Evolutionary conservation across 2,888 invertebrate species (phyloP).

Genomic region (Andrena minutula): DNA sequence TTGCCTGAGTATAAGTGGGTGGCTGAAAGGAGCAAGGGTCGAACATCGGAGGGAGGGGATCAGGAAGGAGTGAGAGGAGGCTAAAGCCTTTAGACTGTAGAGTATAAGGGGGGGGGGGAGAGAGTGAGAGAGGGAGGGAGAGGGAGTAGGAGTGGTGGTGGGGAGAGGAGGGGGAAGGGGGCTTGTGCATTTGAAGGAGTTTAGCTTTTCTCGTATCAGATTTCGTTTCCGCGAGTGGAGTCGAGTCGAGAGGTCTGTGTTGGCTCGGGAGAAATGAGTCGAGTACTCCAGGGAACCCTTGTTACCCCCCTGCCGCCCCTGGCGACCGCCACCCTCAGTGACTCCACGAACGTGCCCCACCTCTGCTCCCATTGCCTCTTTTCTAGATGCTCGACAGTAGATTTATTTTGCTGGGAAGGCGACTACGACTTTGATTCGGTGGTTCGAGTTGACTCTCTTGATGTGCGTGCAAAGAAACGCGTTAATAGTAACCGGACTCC

Average conservation of each 20-base stretch:
- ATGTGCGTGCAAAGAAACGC: slow-evolving; percentile 26
- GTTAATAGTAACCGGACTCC: slow-evolving; percentile 6
- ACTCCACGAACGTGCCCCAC: slow-evolving; percentile 38
- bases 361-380: slow-evolving; percentile 21
- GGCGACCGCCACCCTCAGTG: slow-evolving; percentile 51
- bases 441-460: slow-evolving; percentile 12
- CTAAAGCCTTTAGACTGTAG: slow-evolving; percentile 1
- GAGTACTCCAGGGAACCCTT: slow-evolving; percentile 73
- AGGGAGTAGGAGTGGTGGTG: slow-evolving; percentile 16
- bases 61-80: slow-evolving; percentile 17
- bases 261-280: slow-evolving; percentile 79
- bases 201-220: slow-evolving; percentile 83
- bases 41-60: slow-evolving; percentile 23
- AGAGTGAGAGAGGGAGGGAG: not conserved
- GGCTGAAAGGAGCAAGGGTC: slow-evolving; percentile 72
- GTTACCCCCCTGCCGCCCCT: slow-evolving; percentile 54
- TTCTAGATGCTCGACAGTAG: slow-evolving; percentile 61
- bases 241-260: slow-evolving; percentile 80
- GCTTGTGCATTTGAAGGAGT: slow-evolving; percentile 81
- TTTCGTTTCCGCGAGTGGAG: slow-evolving; percentile 81
- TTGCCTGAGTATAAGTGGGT: slow-evolving; percentile 71
- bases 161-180: slow-evolving; percentile 54
- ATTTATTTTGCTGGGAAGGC: slow-evolving; percentile 65
- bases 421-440: slow-evolving; percentile 49
- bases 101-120: not conserved